phyloP scores from a whole-genome alignment of 2,888 invertebrate genomes.

The Conus canariensis region DNA sequence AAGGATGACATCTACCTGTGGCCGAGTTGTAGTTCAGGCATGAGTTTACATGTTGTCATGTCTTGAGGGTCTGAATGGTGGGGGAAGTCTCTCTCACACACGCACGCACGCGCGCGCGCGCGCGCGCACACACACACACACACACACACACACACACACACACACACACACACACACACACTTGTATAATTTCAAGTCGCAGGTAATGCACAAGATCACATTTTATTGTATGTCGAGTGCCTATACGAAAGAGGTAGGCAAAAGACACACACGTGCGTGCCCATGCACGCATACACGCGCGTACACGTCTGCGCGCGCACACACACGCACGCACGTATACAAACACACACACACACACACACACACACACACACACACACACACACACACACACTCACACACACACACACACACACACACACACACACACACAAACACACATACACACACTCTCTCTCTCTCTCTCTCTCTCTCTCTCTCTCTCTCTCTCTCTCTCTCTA shows the following conservation, averaged over 20 bases:
- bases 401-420: no score
- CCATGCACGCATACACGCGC: conserved; percentile 28
- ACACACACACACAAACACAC: not conserved
- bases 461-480: not conserved
- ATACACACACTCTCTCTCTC: not conserved
- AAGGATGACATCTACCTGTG: no score
- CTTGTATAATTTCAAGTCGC: no score
- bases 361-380: conserved; percentile 30
- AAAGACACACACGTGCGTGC: not conserved
- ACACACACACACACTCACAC: not conserved
- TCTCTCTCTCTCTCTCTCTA: no score
- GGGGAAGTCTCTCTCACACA: no score
- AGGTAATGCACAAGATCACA: no score
- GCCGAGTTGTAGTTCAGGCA: no score
- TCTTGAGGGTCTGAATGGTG: not conserved
- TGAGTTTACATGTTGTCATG: no score
- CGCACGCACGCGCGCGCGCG: no score
- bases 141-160: not conserved
- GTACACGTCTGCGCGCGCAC: conserved; percentile 7
- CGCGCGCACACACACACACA: not conserved
- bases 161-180: not conserved
- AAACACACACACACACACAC: conserved; percentile 20
- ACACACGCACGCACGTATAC: conserved; percentile 21
- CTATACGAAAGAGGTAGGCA: no score
- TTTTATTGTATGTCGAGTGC: no score